A percentile compares a stretch with the other conserved stretches of the same genome.
Conservation (phyloP, 2,888 invertebrate genomes). For the Boloria selene region DNA sequence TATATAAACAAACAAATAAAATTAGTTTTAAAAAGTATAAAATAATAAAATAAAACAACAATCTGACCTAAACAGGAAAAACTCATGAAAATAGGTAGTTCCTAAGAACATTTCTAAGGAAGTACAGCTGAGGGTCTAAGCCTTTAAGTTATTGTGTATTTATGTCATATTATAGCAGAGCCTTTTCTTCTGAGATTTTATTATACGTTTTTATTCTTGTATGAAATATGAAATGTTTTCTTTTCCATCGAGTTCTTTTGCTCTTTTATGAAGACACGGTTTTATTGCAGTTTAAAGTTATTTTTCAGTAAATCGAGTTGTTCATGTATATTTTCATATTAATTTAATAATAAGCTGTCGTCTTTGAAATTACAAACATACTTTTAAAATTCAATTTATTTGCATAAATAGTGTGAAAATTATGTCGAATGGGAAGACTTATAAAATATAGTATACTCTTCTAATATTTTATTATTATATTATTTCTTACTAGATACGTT, state of each 20-base stretch:
- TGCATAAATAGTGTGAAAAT: no score
- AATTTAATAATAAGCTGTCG: no score
- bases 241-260: slow-evolving; percentile 7
- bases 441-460: no score
- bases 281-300: neutral
- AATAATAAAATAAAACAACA: no score
- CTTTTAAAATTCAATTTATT: no score
- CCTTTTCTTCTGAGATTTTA: slow-evolving; percentile 30
- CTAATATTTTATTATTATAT: no score
- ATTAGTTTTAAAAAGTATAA: no score
- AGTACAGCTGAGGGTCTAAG: slow-evolving; percentile 16
- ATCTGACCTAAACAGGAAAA: neutral
- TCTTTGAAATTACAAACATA: no score
- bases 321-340: no score
- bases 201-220: slow-evolving; percentile 21
- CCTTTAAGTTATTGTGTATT: slow-evolving; percentile 29
- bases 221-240: slow-evolving; percentile 21
- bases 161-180: slow-evolving; percentile 26
- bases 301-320: slow-evolving; percentile 7
- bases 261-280: slow-evolving; percentile 2
- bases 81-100: slow-evolving; percentile 4
- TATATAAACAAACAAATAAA: no score
- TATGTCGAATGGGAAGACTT: no score
- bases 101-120: slow-evolving; percentile 17
- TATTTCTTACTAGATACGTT: no score